Evolutionary conservation across 2,113 vertebrate species (phyloP).

Genomic region (Ptilorrhoa leucosticta): DNA sequence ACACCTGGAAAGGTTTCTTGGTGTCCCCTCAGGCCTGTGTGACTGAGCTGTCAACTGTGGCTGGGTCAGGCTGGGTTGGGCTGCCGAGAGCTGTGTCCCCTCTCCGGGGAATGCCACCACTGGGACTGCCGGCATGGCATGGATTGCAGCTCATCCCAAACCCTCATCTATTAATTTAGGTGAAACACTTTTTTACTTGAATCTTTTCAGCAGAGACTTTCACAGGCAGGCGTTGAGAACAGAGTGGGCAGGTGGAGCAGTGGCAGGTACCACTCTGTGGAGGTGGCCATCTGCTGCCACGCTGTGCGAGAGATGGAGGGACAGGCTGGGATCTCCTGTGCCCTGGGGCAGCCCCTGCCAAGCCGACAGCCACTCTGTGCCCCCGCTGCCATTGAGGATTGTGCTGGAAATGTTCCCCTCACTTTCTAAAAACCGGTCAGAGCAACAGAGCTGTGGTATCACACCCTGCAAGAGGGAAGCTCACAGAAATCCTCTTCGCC

Average conservation of each 20-base stretch:
- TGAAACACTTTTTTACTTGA: not conserved
- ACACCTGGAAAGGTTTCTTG: not conserved
- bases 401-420: not conserved
- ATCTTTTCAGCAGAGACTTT: not conserved
- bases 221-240: not conserved
- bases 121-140: rapidly evolving
- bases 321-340: not conserved
- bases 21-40: not conserved
- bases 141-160: not conserved
- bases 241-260: not conserved
- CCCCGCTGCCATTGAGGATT: not conserved
- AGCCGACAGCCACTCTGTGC: not conserved
- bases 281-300: not conserved
- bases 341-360: not conserved
- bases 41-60: rapidly evolving
- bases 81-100: rapidly evolving
- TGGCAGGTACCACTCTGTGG: not conserved
- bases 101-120: not conserved
- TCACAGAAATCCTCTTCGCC: not conserved
- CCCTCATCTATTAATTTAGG: too few relatives aligned
- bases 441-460: not conserved
- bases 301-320: not conserved
- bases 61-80: rapidly evolving
- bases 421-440: not conserved
- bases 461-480: not conserved